Evolutionary conservation across 2,797 vertebrate genomes (phyloP).

Genomic region (Dicrostonyx torquatus): DNA sequence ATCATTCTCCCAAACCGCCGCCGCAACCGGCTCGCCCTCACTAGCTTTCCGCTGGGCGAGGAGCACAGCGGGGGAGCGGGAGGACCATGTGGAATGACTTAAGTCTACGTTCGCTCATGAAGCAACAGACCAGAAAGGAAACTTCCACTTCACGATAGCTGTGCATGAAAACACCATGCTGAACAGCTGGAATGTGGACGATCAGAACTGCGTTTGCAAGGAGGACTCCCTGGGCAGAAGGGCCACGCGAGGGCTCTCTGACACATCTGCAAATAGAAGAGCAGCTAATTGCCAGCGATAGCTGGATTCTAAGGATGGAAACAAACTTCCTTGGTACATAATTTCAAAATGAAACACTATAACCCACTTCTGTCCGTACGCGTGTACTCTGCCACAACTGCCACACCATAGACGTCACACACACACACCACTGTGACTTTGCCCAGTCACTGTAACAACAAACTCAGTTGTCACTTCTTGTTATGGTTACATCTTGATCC

Average conservation of each 20-base stretch:
- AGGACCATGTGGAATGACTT: neutral
- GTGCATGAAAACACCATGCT: fast-evolving
- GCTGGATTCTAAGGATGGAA: neutral
- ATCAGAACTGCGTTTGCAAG: neutral
- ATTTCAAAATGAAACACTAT: neutral
- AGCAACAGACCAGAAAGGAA: neutral
- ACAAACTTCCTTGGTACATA: neutral
- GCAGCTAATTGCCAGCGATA: neutral
- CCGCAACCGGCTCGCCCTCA: neutral
- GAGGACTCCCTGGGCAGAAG: neutral
- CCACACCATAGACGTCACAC: neutral
- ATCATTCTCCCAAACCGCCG: neutral
- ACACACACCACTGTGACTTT: fast-evolving
- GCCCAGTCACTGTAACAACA: conserved; percentile 21
- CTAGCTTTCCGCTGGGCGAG: neutral
- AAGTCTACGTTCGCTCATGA: neutral
- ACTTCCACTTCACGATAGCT: neutral
- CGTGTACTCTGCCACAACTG: neutral
- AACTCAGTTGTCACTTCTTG: conserved; percentile 66
- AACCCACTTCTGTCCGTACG: neutral
- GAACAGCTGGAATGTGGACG: neutral
- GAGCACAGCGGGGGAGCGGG: fast-evolving
- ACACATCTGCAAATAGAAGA: neutral
- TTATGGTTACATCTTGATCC: conserved; percentile 72
- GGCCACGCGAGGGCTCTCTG: neutral